These are phyloP conservation scores for Phyllotreta striolata DNA, from an alignment of 2,888 invertebrate genomes.

Conservation along the genomic window DNA sequence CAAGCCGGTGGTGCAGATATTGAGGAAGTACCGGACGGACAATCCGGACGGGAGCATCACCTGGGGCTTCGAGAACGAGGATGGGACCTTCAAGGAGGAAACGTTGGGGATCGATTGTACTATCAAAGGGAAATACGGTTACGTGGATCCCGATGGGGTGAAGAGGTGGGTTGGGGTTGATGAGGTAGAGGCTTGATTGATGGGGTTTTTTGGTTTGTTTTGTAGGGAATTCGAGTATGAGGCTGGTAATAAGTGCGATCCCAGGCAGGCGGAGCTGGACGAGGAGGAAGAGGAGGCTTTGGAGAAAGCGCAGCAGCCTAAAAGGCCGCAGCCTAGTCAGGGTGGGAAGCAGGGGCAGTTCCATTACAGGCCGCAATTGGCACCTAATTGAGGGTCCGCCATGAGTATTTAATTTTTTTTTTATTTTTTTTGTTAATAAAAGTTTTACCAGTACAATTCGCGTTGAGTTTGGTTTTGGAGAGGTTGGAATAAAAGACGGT, in stretches of 20 bases:
- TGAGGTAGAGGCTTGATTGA: neutral
- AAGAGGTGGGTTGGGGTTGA: conserved; percentile 58
- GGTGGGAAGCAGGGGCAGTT: conserved; percentile 45
- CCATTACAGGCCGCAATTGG: conserved; percentile 43
- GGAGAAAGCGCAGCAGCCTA: conserved; percentile 32
- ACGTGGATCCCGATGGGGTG: conserved; percentile 83
- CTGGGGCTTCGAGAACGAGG: conserved; percentile 90
- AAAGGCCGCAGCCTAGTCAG: conserved; percentile 38
- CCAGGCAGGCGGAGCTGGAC: conserved; percentile 60
- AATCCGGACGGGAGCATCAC: conserved; percentile 83
- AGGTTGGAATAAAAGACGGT: no score
- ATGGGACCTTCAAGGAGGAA: conserved; percentile 87
- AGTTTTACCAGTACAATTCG: conserved; percentile 19
- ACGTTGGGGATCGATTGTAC: conserved; percentile 74
- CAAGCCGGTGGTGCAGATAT: conserved; percentile 60
- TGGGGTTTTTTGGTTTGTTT: neutral
- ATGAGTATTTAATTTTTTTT: conserved; percentile 34
- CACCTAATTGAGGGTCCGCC: conserved; percentile 27
- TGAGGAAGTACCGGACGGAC: conserved; percentile 75
- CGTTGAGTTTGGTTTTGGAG: neutral
- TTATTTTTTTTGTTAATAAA: conserved; percentile 40
- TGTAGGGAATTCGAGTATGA: conserved; percentile 80
- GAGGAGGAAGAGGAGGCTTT: conserved; percentile 50
- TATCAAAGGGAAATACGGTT: conserved; percentile 72
- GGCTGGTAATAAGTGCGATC: conserved; percentile 78